These are phyloP conservation scores for Saxidomus purpurata DNA, from an alignment of 1,140 invertebrate genomes.

Conservation along the genomic window DNA sequence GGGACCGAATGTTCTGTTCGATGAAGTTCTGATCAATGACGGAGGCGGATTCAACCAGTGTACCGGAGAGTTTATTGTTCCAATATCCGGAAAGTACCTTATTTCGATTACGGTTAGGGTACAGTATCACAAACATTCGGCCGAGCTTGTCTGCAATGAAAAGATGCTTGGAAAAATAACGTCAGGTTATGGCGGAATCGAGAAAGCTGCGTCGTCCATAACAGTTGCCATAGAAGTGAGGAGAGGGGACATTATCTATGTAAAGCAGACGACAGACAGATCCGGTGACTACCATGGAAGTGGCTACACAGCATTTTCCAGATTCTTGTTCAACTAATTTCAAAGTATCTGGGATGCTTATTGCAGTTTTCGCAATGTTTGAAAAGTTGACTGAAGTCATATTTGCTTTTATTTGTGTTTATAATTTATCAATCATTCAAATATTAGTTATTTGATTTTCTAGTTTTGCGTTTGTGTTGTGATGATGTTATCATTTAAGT, in stretches of 20 bases:
- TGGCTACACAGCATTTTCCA: slow-evolving; percentile 31
- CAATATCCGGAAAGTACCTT: slow-evolving; percentile 12
- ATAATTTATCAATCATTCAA: too few species aligned
- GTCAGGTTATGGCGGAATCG: slow-evolving; percentile 18
- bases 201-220: slow-evolving; percentile 21
- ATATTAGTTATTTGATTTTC: too few species aligned
- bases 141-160: slow-evolving; percentile 7
- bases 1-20: slow-evolving; percentile 4
- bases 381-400: too few species aligned
- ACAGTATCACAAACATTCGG: slow-evolving; percentile 44
- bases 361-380: too few species aligned
- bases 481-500: too few species aligned
- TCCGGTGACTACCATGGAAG: slow-evolving; percentile 37
- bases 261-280: slow-evolving; percentile 22
- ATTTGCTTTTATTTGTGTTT: too few species aligned
- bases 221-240: not conserved
- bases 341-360: too few species aligned
- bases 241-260: slow-evolving; percentile 10
- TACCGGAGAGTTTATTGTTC: slow-evolving; percentile 5
- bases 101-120: slow-evolving; percentile 34
- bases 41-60: slow-evolving; percentile 2
- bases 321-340: not conserved
- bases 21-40: slow-evolving; percentile 28
- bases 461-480: too few species aligned
- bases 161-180: not conserved